Evolutionary conservation across 2,113 vertebrate species (phyloP).

Genomic region (Spilogale gracilis): DNA sequence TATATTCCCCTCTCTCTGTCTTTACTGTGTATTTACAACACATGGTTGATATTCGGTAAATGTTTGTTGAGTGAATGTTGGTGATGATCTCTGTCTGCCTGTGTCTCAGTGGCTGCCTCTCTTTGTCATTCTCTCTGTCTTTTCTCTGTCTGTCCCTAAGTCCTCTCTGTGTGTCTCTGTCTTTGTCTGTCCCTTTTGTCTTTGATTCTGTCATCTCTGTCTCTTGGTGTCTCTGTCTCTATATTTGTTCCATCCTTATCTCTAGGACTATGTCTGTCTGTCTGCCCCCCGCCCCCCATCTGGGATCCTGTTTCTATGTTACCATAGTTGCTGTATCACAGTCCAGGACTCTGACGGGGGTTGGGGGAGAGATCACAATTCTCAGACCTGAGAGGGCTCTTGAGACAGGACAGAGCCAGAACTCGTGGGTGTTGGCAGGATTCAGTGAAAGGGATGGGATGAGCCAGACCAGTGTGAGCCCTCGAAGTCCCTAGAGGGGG

Average conservation of each 20-base stretch:
- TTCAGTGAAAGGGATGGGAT: background rate
- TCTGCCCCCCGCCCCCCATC: background rate
- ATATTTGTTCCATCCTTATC: background rate
- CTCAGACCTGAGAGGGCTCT: background rate
- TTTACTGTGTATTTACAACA: background rate
- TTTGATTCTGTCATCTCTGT: background rate
- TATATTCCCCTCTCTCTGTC: background rate
- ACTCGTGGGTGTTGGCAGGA: background rate
- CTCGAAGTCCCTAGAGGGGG: background rate
- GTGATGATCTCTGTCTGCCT: background rate
- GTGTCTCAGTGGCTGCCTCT: background rate
- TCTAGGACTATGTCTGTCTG: background rate
- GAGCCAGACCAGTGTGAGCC: background rate
- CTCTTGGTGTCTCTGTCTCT: slow-evolving; percentile 38
- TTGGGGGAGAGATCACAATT: background rate
- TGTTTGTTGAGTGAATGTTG: slow-evolving; percentile 19
- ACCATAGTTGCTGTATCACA: background rate
- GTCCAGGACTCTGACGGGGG: background rate
- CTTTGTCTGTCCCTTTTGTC: background rate
- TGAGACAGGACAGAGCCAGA: background rate
- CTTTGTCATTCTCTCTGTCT: background rate
- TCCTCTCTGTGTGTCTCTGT: background rate
- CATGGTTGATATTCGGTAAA: background rate
- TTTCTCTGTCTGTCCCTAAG: background rate
- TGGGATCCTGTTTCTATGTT: background rate